phyloP scores from a whole-genome alignment of 2,797 vertebrate species.

The Oryzias dopingdopingensis region DNA sequence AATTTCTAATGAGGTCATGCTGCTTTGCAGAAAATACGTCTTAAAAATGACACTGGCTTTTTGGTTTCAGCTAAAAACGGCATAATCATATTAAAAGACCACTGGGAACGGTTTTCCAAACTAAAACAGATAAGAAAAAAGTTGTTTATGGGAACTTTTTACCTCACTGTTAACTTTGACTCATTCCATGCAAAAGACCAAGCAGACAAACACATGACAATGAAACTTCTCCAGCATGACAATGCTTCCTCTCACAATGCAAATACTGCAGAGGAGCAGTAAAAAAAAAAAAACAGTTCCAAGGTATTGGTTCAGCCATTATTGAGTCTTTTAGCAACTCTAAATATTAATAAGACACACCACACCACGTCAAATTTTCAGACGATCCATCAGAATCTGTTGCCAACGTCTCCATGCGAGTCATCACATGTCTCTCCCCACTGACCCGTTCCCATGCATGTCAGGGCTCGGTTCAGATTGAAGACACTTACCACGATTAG shows the following conservation, averaged over 20 bases:
- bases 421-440: neutral
- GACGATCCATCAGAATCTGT: constrained; percentile 1
- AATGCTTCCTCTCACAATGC: no score
- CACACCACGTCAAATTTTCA: neutral
- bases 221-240: no score
- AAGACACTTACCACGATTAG: no score
- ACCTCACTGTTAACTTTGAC: neutral
- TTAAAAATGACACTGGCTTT: no score
- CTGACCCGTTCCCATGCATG: neutral
- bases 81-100: no score
- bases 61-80: no score
- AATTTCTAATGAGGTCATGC: no score
- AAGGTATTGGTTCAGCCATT: neutral
- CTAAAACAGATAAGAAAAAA: no score
- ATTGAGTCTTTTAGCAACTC: neutral
- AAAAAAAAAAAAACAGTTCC: neutral
- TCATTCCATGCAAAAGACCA: neutral
- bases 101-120: no score
- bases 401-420: constrained; percentile 2
- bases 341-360: constrained; percentile 1
- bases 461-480: neutral
- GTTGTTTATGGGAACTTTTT: no score
- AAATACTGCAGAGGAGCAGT: neutral
- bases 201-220: neutral
- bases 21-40: no score